A percentile compares a stretch with the other conserved stretches of the same genome.
These are phyloP conservation scores for Pseudanteris insignis DNA, from an alignment of 2,888 invertebrate genomes.

Conservation along the genomic window DNA sequence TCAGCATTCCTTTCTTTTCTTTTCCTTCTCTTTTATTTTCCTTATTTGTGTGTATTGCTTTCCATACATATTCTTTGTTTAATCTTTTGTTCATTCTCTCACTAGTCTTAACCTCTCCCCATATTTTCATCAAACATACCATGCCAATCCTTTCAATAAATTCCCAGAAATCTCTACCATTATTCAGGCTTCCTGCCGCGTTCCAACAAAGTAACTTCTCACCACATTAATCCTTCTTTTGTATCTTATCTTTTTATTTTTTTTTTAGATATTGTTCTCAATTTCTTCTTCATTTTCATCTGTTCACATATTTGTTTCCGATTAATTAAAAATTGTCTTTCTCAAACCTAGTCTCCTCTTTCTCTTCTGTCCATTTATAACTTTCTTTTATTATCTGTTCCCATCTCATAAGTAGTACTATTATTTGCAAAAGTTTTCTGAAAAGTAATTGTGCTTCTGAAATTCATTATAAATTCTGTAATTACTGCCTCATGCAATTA, in stretches of 20 bases:
- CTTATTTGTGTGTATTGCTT: constrained; percentile 1
- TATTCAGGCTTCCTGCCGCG: constrained; percentile 35
- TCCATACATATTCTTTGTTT: constrained; percentile 21
- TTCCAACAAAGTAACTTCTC: constrained; percentile 32
- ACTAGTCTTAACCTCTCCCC: constrained; percentile 4
- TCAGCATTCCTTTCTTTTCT: not conserved
- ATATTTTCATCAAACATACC: constrained; percentile 4
- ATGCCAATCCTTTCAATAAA: constrained; percentile 24
- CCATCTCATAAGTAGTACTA: too few relatives aligned
- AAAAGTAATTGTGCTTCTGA: too few relatives aligned
- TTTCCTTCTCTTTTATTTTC: constrained; percentile 4
- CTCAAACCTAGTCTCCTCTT: too few relatives aligned
- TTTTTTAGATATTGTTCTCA: not conserved
- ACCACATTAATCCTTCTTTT: too few relatives aligned
- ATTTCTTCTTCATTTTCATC: not conserved
- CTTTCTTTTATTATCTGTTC: not conserved
- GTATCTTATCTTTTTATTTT: not conserved
- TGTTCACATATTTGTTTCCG: not conserved
- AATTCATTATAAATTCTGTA: too few relatives aligned
- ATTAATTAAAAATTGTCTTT: not conserved
- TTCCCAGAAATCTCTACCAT: constrained; percentile 9
- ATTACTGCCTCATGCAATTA: too few relatives aligned
- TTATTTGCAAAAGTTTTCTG: too few relatives aligned
- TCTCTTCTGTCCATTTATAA: too few relatives aligned
- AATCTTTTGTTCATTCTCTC: constrained; percentile 6